phyloP scores from a whole-genome alignment of 2,113 vertebrate species.

The Etheostoma cragini region DNA sequence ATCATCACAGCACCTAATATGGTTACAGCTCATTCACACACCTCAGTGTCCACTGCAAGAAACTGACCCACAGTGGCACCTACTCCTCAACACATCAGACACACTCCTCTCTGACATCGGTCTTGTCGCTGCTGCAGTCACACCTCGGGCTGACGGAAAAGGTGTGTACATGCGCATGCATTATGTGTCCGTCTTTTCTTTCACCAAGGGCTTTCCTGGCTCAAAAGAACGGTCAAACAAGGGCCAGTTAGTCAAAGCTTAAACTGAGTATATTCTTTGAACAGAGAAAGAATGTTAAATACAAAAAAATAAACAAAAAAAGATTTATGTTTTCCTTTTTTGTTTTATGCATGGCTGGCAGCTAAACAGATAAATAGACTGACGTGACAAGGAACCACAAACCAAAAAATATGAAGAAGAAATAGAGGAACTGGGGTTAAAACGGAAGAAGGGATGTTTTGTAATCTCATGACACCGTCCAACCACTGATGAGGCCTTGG shows the following conservation, averaged over 20 bases:
- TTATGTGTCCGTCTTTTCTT: conserved; percentile 28
- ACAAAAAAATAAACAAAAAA: background rate
- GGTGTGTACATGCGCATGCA: conserved; percentile 32
- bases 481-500: conserved; percentile 26
- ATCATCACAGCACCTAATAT: conserved; percentile 29
- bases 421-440: background rate
- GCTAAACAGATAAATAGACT: background rate
- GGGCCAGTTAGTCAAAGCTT: background rate
- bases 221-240: conserved; percentile 10
- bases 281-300: background rate
- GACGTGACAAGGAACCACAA: conserved; percentile 19
- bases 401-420: conserved; percentile 2
- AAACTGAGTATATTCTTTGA: conserved; percentile 9
- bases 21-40: conserved; percentile 38
- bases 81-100: conserved; percentile 30
- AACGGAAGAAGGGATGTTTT: conserved; percentile 25
- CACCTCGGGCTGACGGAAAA: conserved; percentile 49
- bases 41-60: background rate
- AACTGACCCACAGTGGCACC: conserved; percentile 28
- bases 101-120: background rate
- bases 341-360: background rate
- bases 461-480: conserved; percentile 20
- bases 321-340: background rate
- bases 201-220: background rate
- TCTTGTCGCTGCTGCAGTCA: conserved; percentile 22